phyloP scores from a whole-genome alignment of 2,113 vertebrate species.

The Hemiprocne comata region DNA sequence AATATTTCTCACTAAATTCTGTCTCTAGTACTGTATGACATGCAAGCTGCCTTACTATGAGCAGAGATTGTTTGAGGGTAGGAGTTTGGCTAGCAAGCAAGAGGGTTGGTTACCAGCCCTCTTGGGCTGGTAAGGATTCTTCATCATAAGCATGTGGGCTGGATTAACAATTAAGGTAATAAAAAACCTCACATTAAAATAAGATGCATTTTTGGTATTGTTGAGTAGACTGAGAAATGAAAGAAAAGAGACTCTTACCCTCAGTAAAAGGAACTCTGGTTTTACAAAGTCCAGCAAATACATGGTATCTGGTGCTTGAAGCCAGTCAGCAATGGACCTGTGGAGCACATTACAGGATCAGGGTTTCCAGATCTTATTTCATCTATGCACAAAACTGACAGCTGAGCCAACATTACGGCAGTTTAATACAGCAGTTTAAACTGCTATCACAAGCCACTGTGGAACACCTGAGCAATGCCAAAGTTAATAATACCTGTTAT shows the following conservation, averaged over 20 bases:
- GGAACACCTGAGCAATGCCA: background rate
- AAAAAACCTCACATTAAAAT: too few relatives aligned
- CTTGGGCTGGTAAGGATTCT: too few relatives aligned
- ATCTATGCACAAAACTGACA: background rate
- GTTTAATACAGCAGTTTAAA: background rate
- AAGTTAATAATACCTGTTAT: slow-evolving; percentile 88
- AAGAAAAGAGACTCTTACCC: slow-evolving; percentile 77
- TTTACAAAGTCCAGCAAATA: slow-evolving; percentile 98
- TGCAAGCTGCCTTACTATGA: background rate
- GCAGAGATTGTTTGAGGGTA: background rate
- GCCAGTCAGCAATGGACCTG: slow-evolving; percentile 97
- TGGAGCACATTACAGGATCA: background rate
- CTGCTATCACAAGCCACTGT: background rate
- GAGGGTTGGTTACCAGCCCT: background rate
- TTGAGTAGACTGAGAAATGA: background rate
- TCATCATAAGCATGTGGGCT: background rate
- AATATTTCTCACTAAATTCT: background rate
- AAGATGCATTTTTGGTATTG: background rate
- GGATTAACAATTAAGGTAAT: background rate
- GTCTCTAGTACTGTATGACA: background rate
- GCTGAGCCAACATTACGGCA: background rate
- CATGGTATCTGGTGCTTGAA: slow-evolving; percentile 96
- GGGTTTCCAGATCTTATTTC: background rate
- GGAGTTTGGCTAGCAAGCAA: background rate
- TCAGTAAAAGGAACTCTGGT: slow-evolving; percentile 94